phyloP scores from a whole-genome alignment of 2,113 vertebrate genomes.

The Cathartes aura region DNA sequence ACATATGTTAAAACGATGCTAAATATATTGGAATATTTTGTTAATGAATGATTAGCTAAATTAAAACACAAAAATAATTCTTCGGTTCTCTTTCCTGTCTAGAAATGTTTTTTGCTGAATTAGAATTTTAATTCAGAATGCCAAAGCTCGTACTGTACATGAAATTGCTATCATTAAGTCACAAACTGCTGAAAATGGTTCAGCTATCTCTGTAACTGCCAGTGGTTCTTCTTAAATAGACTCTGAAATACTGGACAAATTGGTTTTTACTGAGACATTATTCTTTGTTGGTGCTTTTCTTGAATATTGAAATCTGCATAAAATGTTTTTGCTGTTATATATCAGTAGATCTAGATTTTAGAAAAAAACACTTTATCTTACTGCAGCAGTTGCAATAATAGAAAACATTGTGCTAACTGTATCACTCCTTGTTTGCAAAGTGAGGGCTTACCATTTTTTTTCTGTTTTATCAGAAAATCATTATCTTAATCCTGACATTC shows the following conservation, averaged over 20 bases:
- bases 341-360: neutral
- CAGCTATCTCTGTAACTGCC: neutral
- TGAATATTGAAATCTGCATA: neutral
- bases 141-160: neutral
- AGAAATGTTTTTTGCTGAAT: conserved; percentile 16
- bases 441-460: neutral
- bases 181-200: neutral
- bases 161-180: neutral
- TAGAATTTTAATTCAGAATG: conserved; percentile 27
- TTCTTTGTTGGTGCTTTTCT: neutral
- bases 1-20: neutral
- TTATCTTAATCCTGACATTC: neutral
- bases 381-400: neutral
- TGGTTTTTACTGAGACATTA: neutral
- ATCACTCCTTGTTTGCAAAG: neutral
- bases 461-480: neutral
- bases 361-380: neutral
- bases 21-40: neutral
- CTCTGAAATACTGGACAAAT: neutral
- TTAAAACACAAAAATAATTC: neutral
- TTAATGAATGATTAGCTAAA: neutral
- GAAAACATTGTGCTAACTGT: neutral
- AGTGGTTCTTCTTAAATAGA: neutral
- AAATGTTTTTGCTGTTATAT: neutral
- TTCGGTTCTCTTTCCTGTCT: neutral